Percentiles rank a stretch among this genome's conserved stretches.
Conservation (phyloP, 2,888 invertebrate species). For the Rotaria magnacalcarata region DNA sequence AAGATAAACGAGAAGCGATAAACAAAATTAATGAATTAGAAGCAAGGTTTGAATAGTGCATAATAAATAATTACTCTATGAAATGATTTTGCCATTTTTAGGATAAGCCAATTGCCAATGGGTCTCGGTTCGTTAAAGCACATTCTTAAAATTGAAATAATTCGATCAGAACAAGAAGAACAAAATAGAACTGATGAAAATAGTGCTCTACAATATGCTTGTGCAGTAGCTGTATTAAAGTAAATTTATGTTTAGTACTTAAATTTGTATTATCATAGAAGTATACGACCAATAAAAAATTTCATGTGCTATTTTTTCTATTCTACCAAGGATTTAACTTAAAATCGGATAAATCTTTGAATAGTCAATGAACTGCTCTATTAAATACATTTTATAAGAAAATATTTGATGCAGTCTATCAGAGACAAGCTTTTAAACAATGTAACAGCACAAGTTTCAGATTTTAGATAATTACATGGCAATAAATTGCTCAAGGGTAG, state of each 20-base stretch:
- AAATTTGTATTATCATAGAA: background rate
- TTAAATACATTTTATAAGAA: no score
- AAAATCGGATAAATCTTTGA: no score
- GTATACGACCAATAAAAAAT: no score
- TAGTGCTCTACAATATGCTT: conserved; percentile 17
- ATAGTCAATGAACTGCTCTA: no score
- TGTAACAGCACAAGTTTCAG: no score
- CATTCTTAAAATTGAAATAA: conserved; percentile 12
- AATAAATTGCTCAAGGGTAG: no score
- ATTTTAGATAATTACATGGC: no score
- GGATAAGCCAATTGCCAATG: background rate
- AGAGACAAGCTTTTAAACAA: no score
- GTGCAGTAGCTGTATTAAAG: conserved; percentile 31
- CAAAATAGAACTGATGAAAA: background rate
- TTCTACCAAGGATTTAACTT: no score
- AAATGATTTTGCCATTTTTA: background rate
- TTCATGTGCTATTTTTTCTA: no score
- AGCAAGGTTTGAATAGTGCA: background rate
- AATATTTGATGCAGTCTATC: no score
- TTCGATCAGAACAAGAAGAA: conserved; percentile 22
- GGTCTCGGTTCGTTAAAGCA: background rate
- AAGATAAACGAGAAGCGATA: conserved; percentile 19
- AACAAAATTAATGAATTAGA: conserved; percentile 31
- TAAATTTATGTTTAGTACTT: background rate
- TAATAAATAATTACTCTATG: no score